A percentile compares a stretch with the other conserved stretches of the same genome.
phyloP scores from a whole-genome alignment of 2,888 invertebrate genomes.

The Unio delphinus region DNA sequence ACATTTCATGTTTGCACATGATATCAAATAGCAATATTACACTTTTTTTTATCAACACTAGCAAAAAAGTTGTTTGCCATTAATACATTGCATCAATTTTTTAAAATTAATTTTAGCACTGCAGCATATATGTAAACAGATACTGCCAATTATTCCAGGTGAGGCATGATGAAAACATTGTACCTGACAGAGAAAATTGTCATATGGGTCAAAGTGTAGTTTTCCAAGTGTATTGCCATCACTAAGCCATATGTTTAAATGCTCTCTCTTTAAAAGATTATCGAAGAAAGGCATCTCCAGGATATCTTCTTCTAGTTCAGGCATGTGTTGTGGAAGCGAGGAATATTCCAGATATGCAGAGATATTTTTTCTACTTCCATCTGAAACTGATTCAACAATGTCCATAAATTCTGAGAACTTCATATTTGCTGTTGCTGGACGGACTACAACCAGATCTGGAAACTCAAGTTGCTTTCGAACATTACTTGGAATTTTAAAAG shows the following conservation, averaged over 20 bases:
- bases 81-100: too few species aligned
- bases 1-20: too few species aligned
- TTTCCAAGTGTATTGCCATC: conserved; percentile 70
- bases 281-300: conserved; percentile 57
- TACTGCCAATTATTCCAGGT: neutral
- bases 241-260: conserved; percentile 69
- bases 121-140: neutral
- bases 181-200: conserved; percentile 69
- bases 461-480: conserved; percentile 54
- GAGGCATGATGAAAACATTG: neutral
- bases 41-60: too few species aligned
- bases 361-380: conserved; percentile 41
- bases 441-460: conserved; percentile 67
- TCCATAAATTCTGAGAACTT: conserved; percentile 65
- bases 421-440: conserved; percentile 65
- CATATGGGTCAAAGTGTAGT: conserved; percentile 69
- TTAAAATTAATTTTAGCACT: too few species aligned
- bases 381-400: conserved; percentile 52
- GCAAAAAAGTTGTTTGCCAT: too few species aligned
- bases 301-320: conserved; percentile 58
- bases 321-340: conserved; percentile 61
- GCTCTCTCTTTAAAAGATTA: conserved; percentile 43
- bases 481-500: conserved; percentile 56
- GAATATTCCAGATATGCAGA: conserved; percentile 70
- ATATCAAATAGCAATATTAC: too few species aligned